Percentiles rank a stretch among this genome's conserved stretches.
These are phyloP conservation scores for Drosophila anceps DNA, from an alignment of 2,888 invertebrate species.

Conservation along the genomic window DNA sequence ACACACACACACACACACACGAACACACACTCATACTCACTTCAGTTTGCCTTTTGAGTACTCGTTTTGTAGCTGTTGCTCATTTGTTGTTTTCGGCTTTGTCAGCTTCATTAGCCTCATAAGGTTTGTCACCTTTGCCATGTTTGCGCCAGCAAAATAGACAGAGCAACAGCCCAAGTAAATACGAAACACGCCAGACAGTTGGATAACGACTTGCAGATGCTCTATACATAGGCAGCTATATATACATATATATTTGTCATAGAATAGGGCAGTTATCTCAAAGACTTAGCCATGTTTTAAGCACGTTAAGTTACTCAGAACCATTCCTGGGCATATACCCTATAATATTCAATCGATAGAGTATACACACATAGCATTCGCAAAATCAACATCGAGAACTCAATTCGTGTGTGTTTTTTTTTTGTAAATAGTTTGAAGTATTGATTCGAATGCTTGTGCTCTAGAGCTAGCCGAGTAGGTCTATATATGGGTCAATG, in stretches of 20 bases:
- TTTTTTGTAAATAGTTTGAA: constrained; percentile 17
- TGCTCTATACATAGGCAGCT: constrained; percentile 11
- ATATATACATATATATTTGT: no score
- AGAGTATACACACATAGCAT: neutral
- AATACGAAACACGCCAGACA: constrained; percentile 11
- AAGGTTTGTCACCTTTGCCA: constrained; percentile 54
- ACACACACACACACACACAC: constrained; percentile 1
- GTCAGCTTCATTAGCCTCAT: constrained; percentile 60
- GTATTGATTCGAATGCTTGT: constrained; percentile 21
- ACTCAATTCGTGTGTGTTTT: constrained; percentile 10
- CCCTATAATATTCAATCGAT: neutral
- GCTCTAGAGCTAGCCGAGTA: constrained; percentile 12
- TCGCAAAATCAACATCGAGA: constrained; percentile 5
- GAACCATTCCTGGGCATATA: neutral
- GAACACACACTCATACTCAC: neutral
- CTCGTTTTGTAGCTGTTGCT: constrained; percentile 23
- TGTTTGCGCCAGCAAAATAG: constrained; percentile 40
- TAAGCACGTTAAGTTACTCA: neutral
- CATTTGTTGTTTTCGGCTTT: constrained; percentile 41
- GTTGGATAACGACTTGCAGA: neutral
- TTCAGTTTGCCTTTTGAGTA: constrained; percentile 32
- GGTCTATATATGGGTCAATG: constrained; percentile 54
- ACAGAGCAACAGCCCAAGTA: constrained; percentile 20
- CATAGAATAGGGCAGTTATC: neutral
- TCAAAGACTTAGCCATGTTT: neutral